Base-by-base conservation (phyloP, 2,113 vertebrate species). In the Misgurnus anguillicaudatus region DNA sequence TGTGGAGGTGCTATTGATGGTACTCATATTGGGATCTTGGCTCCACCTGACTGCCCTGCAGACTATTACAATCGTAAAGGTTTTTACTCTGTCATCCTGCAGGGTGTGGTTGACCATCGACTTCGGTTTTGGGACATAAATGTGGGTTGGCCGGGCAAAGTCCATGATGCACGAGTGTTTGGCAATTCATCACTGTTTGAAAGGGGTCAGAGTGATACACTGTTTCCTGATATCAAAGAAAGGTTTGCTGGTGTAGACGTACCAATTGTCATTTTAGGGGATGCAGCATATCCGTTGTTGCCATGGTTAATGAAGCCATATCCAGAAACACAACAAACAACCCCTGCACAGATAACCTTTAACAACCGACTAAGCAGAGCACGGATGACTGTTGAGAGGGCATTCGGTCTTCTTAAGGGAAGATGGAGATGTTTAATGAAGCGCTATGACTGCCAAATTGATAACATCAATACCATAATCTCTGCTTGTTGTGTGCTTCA, bases 81-180 rank as follows among this genome's bases (percentile, higher is more conserved):
- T 5, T 85, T 80, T 38, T 84, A 74, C n/a, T 83, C 42, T 0
- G 48, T 84, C 36, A 58, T 84, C 0, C 60, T 86, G 2, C 75
- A 81, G 60, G 47, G 48, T 14, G 82, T 74, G 21, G 83, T 85
- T 11, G 66, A 82, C 58, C 48, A 80, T n/a, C 47, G 9, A 9
- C 58, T 80, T 70, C 55, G 45, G 58, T 82, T 80, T 45, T 77
- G 66, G 71, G 79, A 81, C 31, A 51, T 21, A 3, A 63, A 63
- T 57, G 53, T 3, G 13, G 53, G 17, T 5, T 57, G 53, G 53
- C 53, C 53, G 13, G 53, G 53, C 53, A 5, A 16, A 11, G 61
- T 63, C 5, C 31, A 63, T 16, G 53, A 57, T 57, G 13, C 13
- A 4, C 4, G 53, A 4, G 53, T 82, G n/a, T 75, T 80, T 9